phyloP scores from a whole-genome alignment of 2,888 invertebrate species.

The Lasioglossum lativentre region DNA sequence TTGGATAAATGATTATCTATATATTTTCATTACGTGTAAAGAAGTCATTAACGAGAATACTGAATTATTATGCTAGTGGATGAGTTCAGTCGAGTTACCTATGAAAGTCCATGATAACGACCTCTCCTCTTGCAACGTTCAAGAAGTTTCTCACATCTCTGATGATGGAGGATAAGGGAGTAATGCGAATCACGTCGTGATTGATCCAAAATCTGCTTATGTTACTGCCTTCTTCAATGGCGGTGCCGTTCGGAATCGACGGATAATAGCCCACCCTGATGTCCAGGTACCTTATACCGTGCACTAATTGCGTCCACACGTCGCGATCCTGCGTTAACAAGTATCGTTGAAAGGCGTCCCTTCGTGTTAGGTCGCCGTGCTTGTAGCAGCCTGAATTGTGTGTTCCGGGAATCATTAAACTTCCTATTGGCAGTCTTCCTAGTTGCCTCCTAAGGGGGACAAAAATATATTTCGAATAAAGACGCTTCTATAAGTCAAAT shows the following conservation, averaged over 20 bases:
- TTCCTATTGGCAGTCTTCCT: constrained; percentile 87
- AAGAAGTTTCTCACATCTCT: constrained; percentile 90
- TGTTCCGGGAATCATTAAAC: constrained; percentile 86
- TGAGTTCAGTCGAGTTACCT: constrained; percentile 75
- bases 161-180: constrained; percentile 89
- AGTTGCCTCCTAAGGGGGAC: constrained; percentile 79
- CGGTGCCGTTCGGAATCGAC: constrained; percentile 72
- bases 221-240: constrained; percentile 63
- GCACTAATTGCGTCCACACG: constrained; percentile 93
- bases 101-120: constrained; percentile 93
- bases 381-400: constrained; percentile 88
- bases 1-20: too few species aligned
- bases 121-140: constrained; percentile 88
- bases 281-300: constrained; percentile 93
- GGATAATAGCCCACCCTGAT: constrained; percentile 91
- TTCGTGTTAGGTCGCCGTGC: constrained; percentile 85
- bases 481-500: too few species aligned
- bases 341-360: constrained; percentile 83
- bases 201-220: constrained; percentile 89
- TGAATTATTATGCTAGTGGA: background rate
- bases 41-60: background rate
- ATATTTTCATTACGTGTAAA: too few species aligned
- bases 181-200: constrained; percentile 90
- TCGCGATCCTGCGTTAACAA: constrained; percentile 90
- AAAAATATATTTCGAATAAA: background rate